A percentile compares a stretch with the other conserved stretches of the same genome.
Evolutionary conservation across 2,888 invertebrate species (phyloP).

Genomic region (Hirtodrosophila duncani): DNA sequence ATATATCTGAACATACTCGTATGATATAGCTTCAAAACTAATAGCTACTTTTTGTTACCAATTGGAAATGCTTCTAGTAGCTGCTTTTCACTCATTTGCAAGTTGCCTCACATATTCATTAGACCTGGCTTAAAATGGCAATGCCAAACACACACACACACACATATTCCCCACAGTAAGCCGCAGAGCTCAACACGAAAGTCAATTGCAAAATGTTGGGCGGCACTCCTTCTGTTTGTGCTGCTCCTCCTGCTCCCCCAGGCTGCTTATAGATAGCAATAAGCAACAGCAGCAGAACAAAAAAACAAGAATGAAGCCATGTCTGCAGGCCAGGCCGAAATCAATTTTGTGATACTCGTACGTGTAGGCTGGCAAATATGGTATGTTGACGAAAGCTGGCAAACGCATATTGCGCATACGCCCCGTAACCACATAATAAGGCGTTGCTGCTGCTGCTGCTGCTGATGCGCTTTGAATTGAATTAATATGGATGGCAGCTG

Average conservation of each 20-base stretch:
- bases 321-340: constrained; percentile 19
- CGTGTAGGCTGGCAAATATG: constrained; percentile 25
- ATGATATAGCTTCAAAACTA: too few species aligned
- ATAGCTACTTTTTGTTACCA: too few species aligned
- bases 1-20: too few species aligned
- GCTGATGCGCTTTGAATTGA: constrained; percentile 34
- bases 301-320: background rate
- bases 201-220: constrained; percentile 14
- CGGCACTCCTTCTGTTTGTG: background rate
- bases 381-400: constrained; percentile 30
- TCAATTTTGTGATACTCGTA: constrained; percentile 30
- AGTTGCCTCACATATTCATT: too few species aligned
- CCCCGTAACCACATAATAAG: constrained; percentile 26
- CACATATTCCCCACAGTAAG: background rate
- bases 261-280: background rate
- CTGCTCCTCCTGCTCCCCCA: background rate
- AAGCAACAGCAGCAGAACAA: background rate
- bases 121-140: too few species aligned
- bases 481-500: constrained; percentile 47
- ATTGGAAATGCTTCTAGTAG: too few species aligned
- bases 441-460: constrained; percentile 17
- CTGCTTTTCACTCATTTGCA: too few species aligned
- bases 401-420: constrained; percentile 31
- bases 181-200: constrained; percentile 17
- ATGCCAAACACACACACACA: background rate